Percentiles rank a stretch among this genome's conserved stretches.
Conservation (phyloP, 2,888 invertebrate genomes). For the Phyllotreta cruciferae region DNA sequence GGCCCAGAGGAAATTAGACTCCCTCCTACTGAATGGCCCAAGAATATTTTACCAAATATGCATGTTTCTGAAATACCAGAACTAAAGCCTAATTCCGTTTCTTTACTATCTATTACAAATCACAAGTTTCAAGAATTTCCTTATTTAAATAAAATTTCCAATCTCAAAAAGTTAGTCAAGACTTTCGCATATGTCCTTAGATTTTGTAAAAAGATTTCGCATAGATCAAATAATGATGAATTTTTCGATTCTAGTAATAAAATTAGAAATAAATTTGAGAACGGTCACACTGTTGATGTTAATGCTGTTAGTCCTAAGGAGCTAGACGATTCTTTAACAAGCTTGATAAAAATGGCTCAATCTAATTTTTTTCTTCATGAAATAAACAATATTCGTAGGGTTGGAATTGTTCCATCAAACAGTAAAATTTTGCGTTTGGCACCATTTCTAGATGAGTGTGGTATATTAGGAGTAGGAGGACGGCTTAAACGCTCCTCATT, state of each 20-base stretch:
- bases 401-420: constrained; percentile 4
- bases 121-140: background rate
- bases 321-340: constrained; percentile 3
- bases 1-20: constrained; percentile 1
- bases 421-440: constrained; percentile 18
- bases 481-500: constrained; percentile 25
- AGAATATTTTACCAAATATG: background rate
- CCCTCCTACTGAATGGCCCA: background rate
- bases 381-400: background rate
- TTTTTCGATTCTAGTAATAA: too few species aligned
- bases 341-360: constrained; percentile 12
- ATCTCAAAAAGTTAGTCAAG: constrained; percentile 2
- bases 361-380: constrained; percentile 7
- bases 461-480: constrained; percentile 34
- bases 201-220: too few species aligned
- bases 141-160: constrained; percentile 7
- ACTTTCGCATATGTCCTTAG: too few species aligned
- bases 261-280: too few species aligned
- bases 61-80: background rate
- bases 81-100: background rate
- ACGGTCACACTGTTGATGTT: too few species aligned
- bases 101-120: background rate
- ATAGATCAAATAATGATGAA: too few species aligned
- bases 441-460: constrained; percentile 32
- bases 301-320: background rate